Evolutionary conservation across 1,140 invertebrate species (phyloP).

Genomic region (Drosophila lini): DNA sequence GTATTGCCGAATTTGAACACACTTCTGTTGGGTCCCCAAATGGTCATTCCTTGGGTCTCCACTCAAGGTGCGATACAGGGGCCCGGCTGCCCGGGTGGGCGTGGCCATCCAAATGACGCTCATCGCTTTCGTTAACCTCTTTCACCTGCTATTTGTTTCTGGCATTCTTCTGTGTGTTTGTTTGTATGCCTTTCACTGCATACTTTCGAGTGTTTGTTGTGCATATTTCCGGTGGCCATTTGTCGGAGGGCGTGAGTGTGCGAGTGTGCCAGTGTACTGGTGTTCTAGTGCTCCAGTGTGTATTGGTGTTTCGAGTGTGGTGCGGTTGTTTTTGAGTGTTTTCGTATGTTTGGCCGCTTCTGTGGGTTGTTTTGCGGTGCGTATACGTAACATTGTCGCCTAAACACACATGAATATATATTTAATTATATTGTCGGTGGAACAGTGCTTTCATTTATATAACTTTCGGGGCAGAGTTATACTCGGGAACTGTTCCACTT

Average conservation of each 20-base stretch:
- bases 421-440: constrained; percentile 65
- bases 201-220: constrained; percentile 62
- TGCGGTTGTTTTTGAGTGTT: constrained; percentile 70
- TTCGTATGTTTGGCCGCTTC: constrained; percentile 59
- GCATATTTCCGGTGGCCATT: constrained; percentile 74
- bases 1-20: constrained; percentile 28
- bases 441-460: constrained; percentile 13
- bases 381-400: constrained; percentile 52
- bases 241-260: constrained; percentile 23
- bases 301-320: constrained; percentile 58
- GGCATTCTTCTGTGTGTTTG: not conserved
- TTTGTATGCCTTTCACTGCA: constrained; percentile 27
- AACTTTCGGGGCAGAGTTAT: constrained; percentile 43
- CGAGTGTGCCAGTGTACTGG: not conserved
- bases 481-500: constrained; percentile 21
- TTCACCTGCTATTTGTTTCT: constrained; percentile 22
- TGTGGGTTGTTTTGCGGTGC: constrained; percentile 64
- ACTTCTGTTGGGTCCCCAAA: constrained; percentile 28
- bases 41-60: constrained; percentile 40
- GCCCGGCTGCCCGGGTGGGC: constrained; percentile 22
- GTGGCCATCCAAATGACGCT: constrained; percentile 46
- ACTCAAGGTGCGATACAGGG: constrained; percentile 21
- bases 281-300: constrained; percentile 28
- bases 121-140: constrained; percentile 28
- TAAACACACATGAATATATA: constrained; percentile 46